Percentiles rank a stretch among this genome's conserved stretches.
Conservation (phyloP, 2,797 vertebrate genomes). For the Rhinichthys osculus region DNA sequence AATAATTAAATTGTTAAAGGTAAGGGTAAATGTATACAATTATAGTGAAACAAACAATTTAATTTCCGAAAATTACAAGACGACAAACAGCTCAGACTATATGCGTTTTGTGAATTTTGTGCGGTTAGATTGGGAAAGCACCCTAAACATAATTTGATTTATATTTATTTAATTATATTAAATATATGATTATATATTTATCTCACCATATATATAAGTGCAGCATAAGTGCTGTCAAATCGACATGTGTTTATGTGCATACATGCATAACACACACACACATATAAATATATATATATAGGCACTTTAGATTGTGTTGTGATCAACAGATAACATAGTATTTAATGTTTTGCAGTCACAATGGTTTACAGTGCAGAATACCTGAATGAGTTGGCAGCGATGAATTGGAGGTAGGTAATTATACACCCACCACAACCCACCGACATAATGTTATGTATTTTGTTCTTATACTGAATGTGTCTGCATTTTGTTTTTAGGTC, state of each 20-base stretch:
- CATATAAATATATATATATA: too few species aligned
- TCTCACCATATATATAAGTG: background rate
- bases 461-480: background rate
- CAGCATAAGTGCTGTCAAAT: too few species aligned
- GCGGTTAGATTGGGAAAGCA: background rate
- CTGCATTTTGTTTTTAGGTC: conserved; percentile 73
- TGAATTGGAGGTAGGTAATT: conserved; percentile 95
- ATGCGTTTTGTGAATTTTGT: background rate
- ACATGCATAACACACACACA: too few species aligned
- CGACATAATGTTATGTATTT: background rate
- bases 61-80: background rate
- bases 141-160: background rate
- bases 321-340: background rate
- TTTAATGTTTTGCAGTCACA: conserved; percentile 81
- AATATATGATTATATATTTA: background rate
- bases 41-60: background rate
- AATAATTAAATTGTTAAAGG: background rate
- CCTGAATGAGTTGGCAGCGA: conserved; percentile 92
- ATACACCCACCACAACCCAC: background rate
- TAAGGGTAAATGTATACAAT: background rate
- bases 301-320: background rate
- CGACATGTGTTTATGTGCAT: too few species aligned
- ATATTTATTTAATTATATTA: background rate
- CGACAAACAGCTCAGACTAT: background rate
- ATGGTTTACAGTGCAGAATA: conserved; percentile 92